A percentile compares a stretch with the other conserved stretches of the same genome.
Evolutionary conservation across 1,140 invertebrate genomes (phyloP).

Genomic region (Zaprionus inermis): DNA sequence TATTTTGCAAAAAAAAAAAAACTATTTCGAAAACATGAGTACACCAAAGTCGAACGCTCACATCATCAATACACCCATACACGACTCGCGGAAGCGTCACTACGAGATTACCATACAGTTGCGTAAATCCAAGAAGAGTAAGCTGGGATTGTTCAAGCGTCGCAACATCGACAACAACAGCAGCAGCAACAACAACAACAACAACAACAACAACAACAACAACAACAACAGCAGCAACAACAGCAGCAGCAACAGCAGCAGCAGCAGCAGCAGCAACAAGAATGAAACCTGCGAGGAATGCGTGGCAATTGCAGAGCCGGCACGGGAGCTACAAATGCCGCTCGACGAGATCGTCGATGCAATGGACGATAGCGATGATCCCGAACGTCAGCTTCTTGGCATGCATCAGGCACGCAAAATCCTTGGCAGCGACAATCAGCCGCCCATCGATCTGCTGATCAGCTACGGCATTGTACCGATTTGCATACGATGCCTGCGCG

Average conservation of each 20-base stretch:
- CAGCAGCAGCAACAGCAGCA: too few species aligned
- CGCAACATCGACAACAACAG: conserved; percentile 92
- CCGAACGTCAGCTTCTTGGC: conserved; percentile 87
- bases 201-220: too few species aligned
- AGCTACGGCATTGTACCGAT: conserved; percentile 93
- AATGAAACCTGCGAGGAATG: too few species aligned
- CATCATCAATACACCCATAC: conserved; percentile 49
- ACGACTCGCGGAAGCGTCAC: conserved; percentile 94
- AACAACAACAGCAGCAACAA: too few species aligned
- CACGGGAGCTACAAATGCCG: conserved; percentile 68
- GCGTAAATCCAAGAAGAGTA: conserved; percentile 89
- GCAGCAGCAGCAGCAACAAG: too few species aligned
- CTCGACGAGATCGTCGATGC: conserved; percentile 88
- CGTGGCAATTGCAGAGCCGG: conserved; percentile 70
- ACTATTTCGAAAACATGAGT: conserved; percentile 51
- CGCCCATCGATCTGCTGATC: conserved; percentile 97
- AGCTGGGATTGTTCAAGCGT: conserved; percentile 96
- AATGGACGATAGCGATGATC: conserved; percentile 87
- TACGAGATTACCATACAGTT: conserved; percentile 95
- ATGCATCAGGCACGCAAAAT: conserved; percentile 94
- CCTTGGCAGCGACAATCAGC: conserved; percentile 95
- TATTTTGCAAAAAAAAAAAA: too few species aligned
- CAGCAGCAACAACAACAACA: too few species aligned
- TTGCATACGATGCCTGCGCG: conserved; percentile 91
- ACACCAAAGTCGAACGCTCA: conserved; percentile 64